Evolutionary conservation across 2,888 invertebrate species (phyloP).

Genomic region (Maniola hyperantus): DNA sequence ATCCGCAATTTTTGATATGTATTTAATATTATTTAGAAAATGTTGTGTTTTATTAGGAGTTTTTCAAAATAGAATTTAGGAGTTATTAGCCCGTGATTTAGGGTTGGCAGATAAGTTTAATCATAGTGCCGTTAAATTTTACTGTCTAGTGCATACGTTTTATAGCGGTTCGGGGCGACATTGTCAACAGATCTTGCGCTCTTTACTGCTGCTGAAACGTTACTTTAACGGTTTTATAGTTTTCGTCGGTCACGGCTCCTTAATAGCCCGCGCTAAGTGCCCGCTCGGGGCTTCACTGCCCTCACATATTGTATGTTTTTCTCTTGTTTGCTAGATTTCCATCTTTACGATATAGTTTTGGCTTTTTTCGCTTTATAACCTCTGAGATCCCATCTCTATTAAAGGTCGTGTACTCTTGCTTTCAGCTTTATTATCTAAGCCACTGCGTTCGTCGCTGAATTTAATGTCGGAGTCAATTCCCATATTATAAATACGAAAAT

Average conservation of each 20-base stretch:
- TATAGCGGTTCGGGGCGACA: conserved; percentile 77
- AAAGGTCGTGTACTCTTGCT: conserved; percentile 13
- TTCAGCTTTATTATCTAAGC: not conserved
- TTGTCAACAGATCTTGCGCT: conserved; percentile 82
- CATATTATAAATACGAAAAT: too few species aligned
- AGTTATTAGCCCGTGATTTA: conserved; percentile 70
- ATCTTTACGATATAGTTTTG: conserved; percentile 74
- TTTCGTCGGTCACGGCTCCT: conserved; percentile 78
- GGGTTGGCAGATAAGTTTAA: conserved; percentile 76
- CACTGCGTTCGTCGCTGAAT: too few species aligned
- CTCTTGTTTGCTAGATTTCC: conserved; percentile 71
- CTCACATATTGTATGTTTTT: conserved; percentile 74
- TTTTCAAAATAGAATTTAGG: conserved; percentile 23
- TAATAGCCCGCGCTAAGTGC: conserved; percentile 80
- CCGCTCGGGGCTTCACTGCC: conserved; percentile 74
- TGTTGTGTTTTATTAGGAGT: not conserved
- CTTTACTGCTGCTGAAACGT: conserved; percentile 82
- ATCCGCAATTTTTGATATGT: too few species aligned
- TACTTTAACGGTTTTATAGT: conserved; percentile 83
- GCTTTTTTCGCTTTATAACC: conserved; percentile 56
- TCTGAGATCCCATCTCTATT: conserved; percentile 40
- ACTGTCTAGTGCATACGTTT: conserved; percentile 80
- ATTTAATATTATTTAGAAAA: too few species aligned
- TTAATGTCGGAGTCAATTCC: too few species aligned
- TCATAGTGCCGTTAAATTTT: conserved; percentile 80